phyloP scores from a whole-genome alignment of 2,797 vertebrate genomes.

The Acanthiza pusilla region DNA sequence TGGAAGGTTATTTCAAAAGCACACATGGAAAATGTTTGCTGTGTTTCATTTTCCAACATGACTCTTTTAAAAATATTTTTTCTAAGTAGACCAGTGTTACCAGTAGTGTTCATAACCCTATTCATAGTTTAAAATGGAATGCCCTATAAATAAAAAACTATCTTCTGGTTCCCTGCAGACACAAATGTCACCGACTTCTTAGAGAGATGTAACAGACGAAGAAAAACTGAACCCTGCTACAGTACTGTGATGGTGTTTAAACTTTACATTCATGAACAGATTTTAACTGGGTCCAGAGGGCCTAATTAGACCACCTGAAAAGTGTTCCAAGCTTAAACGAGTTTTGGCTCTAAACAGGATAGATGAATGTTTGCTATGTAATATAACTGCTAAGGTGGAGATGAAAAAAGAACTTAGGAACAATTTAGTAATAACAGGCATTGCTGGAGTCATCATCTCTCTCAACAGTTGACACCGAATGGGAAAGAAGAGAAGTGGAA shows the following conservation, averaged over 20 bases:
- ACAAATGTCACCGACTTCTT: not conserved
- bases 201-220: not conserved
- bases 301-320: constrained; percentile 7
- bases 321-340: not conserved
- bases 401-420: not conserved
- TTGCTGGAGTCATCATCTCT: not conserved
- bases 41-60: not conserved
- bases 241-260: not conserved
- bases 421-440: not conserved
- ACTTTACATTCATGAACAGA: not conserved
- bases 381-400: not conserved
- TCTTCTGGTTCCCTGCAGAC: not conserved
- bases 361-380: not conserved
- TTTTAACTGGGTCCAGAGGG: constrained; percentile 19
- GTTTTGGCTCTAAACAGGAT: not conserved
- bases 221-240: not conserved
- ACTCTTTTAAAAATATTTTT: not conserved
- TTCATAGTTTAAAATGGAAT: not conserved
- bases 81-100: not conserved
- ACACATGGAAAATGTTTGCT: not conserved
- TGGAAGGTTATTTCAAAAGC: not conserved
- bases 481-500: not conserved
- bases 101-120: not conserved
- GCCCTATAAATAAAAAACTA: not conserved
- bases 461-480: not conserved